Conservation (phyloP, 1,140 invertebrate species). For the Temnothorax nylanderi region DNA sequence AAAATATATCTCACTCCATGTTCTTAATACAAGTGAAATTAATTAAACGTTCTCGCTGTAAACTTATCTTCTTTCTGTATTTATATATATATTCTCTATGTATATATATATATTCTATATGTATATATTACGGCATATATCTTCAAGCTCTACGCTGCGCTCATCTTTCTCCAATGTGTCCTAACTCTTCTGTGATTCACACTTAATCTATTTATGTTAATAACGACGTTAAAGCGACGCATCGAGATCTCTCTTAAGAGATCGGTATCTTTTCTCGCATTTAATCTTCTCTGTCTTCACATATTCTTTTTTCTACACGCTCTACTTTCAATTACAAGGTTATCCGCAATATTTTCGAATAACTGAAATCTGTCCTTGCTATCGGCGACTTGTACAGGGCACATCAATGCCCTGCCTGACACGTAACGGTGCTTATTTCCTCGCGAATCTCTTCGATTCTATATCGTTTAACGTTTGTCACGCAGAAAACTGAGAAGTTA, state of each 20-base stretch:
- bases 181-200: conserved; percentile 34
- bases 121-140: neutral
- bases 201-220: conserved; percentile 1
- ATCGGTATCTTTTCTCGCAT: neutral
- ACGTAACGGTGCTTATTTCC: neutral
- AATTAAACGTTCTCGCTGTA: conserved; percentile 19
- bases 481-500: conserved; percentile 81
- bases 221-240: neutral
- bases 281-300: neutral
- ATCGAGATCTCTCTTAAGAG: neutral
- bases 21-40: conserved; percentile 37
- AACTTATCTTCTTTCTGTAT: conserved; percentile 17
- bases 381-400: neutral
- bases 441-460: neutral
- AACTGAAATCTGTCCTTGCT: neutral
- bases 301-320: neutral
- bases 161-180: neutral
- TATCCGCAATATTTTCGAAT: neutral
- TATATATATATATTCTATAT: neutral
- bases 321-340: neutral
- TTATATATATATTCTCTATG: neutral
- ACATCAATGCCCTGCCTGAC: neutral
- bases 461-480: neutral
- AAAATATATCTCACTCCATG: neutral
- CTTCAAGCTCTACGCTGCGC: neutral